Evolutionary conservation across 2,113 vertebrate species (phyloP), one percentile per base, ranked within the genome.

Genomic region (Apeltes quadracus): DNA sequence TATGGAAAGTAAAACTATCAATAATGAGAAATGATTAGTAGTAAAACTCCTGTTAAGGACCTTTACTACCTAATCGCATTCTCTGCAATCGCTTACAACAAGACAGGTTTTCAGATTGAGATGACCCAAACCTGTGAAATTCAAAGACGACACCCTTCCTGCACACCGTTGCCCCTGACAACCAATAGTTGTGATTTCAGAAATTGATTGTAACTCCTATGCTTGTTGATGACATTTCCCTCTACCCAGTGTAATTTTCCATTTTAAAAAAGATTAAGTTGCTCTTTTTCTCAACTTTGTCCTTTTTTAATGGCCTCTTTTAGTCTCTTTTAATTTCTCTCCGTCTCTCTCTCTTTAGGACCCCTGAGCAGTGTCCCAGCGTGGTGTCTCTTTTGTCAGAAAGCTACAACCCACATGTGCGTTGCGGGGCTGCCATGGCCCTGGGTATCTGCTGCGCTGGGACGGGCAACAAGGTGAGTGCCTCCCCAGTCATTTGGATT

Each of bases 401-500:
- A 91, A 99, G 98, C 93, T 99, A 99, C 89, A 99, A 99, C 70
- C 98, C 98, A 43, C 98, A 99, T 0, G 98, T 99, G 69, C 97
- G 98, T 67, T 99, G 96, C 4, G 98, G 98, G 20, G 98, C 98
- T 65, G 98, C 98, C 9, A 97, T 99, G 96, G 98, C 98, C 56
- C 89, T 99, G 78, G 98, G 97, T 11, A 99, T 99, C 92, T 99
- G 98, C 92, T 99, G 98, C 71, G 97, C 98, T 3, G 98, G 98
- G 18, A 98, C 98, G 27, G 98, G 98, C 72, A 98, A 97, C 89
- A 99, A 99, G 96, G 98, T 98, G 53, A 87, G 85, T 34, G 5
- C 29, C 2, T 25, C 23, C 34, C 39, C 3, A 20, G 15, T 27
- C 11, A 50, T 7, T 38, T 34, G 29, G 29, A 2, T 22, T 23